Conservation (phyloP, 2,797 vertebrate genomes). For the Brachyalestes nurse region DNA sequence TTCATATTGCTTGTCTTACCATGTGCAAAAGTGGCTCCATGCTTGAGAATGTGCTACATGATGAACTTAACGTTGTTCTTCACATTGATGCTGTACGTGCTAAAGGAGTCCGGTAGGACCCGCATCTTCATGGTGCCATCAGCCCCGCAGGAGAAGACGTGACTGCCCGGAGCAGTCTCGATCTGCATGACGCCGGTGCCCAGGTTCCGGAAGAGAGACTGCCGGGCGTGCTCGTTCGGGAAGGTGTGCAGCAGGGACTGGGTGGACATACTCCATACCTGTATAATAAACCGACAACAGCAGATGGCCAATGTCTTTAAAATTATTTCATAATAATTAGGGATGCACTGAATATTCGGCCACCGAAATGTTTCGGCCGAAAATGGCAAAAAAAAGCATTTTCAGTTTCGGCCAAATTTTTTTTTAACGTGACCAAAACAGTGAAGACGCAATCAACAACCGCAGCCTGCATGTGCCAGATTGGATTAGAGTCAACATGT, state of each 20-base stretch:
- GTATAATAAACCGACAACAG: slow-evolving; percentile 10
- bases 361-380: too few species aligned
- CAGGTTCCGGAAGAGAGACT: slow-evolving; percentile 97
- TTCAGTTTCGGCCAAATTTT: too few species aligned
- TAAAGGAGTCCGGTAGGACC: slow-evolving; percentile 88
- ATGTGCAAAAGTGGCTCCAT: slow-evolving; percentile 50
- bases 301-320: background rate
- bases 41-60: slow-evolving; percentile 72
- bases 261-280: slow-evolving; percentile 89
- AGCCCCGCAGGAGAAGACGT: slow-evolving; percentile 97
- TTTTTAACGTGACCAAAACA: too few species aligned
- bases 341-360: too few species aligned
- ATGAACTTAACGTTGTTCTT: slow-evolving; percentile 90
- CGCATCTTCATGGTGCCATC: slow-evolving; percentile 99
- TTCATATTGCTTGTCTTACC: slow-evolving; percentile 56
- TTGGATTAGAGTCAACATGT: too few species aligned
- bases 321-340: background rate
- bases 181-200: slow-evolving; percentile 98
- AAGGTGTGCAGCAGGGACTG: slow-evolving; percentile 89
- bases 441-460: too few species aligned
- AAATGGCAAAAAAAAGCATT: too few species aligned
- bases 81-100: slow-evolving; percentile 76
- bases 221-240: slow-evolving; percentile 91
- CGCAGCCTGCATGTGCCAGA: too few species aligned
- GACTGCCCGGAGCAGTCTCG: slow-evolving; percentile 90